Evolutionary conservation across 2,113 vertebrate genomes (phyloP).

Genomic region (Orientallactaga bullata): DNA sequence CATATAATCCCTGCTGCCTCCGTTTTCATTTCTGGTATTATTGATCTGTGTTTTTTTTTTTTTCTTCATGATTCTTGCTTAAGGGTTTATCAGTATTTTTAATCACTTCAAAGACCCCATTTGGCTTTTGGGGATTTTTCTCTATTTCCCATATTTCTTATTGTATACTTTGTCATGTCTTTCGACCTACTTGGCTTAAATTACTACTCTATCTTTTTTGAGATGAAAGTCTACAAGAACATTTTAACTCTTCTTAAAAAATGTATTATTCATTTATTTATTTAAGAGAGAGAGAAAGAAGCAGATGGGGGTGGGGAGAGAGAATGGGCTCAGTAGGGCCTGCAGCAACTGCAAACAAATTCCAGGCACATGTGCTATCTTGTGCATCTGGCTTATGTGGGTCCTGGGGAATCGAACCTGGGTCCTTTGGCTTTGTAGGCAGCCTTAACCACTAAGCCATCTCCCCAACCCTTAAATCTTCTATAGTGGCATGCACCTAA

Average conservation of each 20-base stretch:
- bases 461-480: background rate
- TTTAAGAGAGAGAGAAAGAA: no score
- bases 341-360: no score
- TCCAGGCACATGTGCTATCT: no score
- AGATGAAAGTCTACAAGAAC: background rate
- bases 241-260: no score
- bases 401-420: no score
- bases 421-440: background rate
- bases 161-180: background rate
- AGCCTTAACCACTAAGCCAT: no score
- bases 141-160: background rate
- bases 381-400: no score
- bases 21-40: background rate
- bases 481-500: background rate
- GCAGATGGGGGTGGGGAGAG: no score
- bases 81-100: background rate
- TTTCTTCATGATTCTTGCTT: background rate
- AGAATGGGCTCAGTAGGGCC: no score
- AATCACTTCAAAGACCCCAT: background rate
- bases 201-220: background rate
- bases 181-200: constrained; percentile 12
- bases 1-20: background rate
- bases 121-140: background rate
- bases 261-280: no score
- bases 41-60: background rate